Evolutionary conservation across 1,140 invertebrate genomes (phyloP).

Genomic region (Wasmannia auropunctata): DNA sequence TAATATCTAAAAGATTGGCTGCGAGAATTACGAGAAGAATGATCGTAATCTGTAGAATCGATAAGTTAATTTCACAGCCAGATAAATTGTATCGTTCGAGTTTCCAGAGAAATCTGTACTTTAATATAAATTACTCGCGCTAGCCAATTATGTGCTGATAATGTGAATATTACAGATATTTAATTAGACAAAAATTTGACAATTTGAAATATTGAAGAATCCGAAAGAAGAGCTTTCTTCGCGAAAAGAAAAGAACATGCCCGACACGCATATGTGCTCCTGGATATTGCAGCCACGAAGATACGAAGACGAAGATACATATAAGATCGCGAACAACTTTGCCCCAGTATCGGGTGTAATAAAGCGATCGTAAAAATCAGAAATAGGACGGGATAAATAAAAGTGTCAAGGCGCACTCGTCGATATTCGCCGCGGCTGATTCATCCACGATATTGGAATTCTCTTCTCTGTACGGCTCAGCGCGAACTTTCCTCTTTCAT

Average conservation of each 20-base stretch:
- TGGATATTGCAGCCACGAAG: neutral
- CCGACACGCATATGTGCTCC: neutral
- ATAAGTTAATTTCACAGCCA: neutral
- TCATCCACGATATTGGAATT: neutral
- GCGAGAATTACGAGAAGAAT: neutral
- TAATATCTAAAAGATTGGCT: neutral
- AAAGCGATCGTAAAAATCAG: conserved; percentile 55
- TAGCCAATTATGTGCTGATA: neutral
- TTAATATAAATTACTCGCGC: neutral
- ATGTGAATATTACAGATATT: neutral
- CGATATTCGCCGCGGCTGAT: conserved; percentile 1
- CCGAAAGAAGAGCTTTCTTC: neutral
- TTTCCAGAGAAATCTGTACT: neutral
- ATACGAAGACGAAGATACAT: neutral
- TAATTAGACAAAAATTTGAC: neutral
- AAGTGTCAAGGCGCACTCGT: conserved; percentile 30
- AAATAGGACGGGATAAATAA: conserved; percentile 53
- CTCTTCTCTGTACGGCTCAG: neutral
- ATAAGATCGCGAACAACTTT: conserved; percentile 6
- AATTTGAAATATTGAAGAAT: neutral
- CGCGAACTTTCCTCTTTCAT: neutral
- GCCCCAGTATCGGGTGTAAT: conserved; percentile 38
- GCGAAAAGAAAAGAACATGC: neutral
- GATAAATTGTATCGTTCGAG: neutral
- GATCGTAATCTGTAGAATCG: neutral